Evolutionary conservation across 2,888 invertebrate species (phyloP).

Genomic region (Apeira syringaria): DNA sequence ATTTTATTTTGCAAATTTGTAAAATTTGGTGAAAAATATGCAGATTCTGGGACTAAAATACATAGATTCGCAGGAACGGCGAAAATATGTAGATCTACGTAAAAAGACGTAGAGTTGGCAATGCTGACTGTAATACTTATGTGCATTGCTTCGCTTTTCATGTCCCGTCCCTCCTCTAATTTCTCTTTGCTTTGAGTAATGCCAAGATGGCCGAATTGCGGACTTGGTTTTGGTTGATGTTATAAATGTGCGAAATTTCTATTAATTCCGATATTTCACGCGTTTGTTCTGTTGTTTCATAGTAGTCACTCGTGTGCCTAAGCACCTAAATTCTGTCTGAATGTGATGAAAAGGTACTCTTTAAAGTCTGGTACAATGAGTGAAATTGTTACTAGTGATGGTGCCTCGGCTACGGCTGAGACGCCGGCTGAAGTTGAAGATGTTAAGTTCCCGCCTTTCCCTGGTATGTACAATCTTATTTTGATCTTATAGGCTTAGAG

Average conservation of each 20-base stretch:
- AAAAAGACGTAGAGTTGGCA: too few relatives aligned
- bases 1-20: too few relatives aligned
- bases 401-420: slow-evolving; percentile 50
- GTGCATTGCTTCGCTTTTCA: too few relatives aligned
- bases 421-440: slow-evolving; percentile 64
- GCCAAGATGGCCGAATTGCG: slow-evolving; percentile 56
- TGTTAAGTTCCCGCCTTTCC: slow-evolving; percentile 72
- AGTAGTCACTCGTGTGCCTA: background rate
- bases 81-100: too few relatives aligned
- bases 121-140: too few relatives aligned
- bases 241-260: slow-evolving; percentile 17
- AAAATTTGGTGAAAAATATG: too few relatives aligned
- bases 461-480: slow-evolving; percentile 46
- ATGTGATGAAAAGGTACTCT: slow-evolving; percentile 3
- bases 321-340: background rate
- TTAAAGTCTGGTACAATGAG: slow-evolving; percentile 44
- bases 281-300: background rate
- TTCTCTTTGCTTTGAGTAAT: too few relatives aligned
- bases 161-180: too few relatives aligned
- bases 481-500: background rate
- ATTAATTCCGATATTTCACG: background rate
- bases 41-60: too few relatives aligned
- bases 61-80: too few relatives aligned
- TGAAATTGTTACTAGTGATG: slow-evolving; percentile 55
- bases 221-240: slow-evolving; percentile 13